Evolutionary conservation across 2,888 invertebrate genomes (phyloP), one percentile per base, ranked within the genome.

Genomic region (Augochlorella aurata): DNA sequence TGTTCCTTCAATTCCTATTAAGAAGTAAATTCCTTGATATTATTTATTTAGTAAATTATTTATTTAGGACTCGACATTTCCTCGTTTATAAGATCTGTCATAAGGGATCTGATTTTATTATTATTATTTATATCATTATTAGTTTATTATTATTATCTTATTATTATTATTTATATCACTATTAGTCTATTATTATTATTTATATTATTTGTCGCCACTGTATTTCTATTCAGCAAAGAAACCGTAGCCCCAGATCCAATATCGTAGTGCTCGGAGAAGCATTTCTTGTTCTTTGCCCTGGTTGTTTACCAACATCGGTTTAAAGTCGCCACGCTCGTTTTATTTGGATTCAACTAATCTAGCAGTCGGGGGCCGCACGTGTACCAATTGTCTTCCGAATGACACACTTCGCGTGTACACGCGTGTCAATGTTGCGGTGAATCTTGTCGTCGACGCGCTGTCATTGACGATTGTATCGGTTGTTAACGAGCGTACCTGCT

Each of bases 291-390:
- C 38, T 50, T 74, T 66, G 50, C 44, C 24, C 12, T 52, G 52
- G 12, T 38, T 66, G 52, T 74, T 74, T 74, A 45, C 24, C 44
- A 73, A 18, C 12, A 52, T 18, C 65, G 65, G 10, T 24, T 24
- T 45, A 45, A 50, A 49, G 49, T 52, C 73, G 65, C 7, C 38
- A 18, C 38, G 49, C 18, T n/a, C n/a, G 29, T 16, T 73, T 73
- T 63, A 47, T 49, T 73, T 50, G 49, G n/a, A 73, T 73, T 65
- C 14, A n/a, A 16, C 63, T 49, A 9, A 14, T 44, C 63, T 47
- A 45, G 58, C 54, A 8, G 29, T 24, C 44, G 14, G 38, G 44
- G 54, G 44, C 18, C 45, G 21, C 54, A 45, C 54, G 24, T 24
- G 38, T 16, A 47, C 45, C 9, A 58, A 45, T 67, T 47, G 67